phyloP scores from a whole-genome alignment of 2,888 invertebrate species.

The Abrostola tripartita region DNA sequence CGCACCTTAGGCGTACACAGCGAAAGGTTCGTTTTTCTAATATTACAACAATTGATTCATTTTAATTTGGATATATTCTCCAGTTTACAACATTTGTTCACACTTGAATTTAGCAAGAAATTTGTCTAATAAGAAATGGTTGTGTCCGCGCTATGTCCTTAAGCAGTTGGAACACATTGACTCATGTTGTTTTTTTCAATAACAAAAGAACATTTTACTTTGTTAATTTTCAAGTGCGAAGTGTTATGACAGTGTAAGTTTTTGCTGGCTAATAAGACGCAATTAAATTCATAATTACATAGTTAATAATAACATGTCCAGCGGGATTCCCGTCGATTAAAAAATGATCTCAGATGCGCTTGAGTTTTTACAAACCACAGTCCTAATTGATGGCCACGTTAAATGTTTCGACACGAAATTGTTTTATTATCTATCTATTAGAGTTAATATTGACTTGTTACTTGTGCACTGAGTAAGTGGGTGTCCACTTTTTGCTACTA shows the following conservation, averaged over 20 bases:
- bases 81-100: neutral
- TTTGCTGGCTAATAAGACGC: slow-evolving; percentile 27
- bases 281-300: slow-evolving; percentile 56
- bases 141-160: neutral
- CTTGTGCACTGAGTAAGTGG: slow-evolving; percentile 7
- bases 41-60: neutral
- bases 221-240: slow-evolving; percentile 7
- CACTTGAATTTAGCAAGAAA: too few relatives aligned
- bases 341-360: slow-evolving; percentile 61
- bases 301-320: slow-evolving; percentile 31
- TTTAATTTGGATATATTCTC: neutral
- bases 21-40: slow-evolving; percentile 40
- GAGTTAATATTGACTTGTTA: slow-evolving; percentile 23
- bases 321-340: slow-evolving; percentile 62
- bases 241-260: slow-evolving; percentile 17
- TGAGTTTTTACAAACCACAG: slow-evolving; percentile 46
- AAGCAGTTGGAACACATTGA: neutral
- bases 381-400: slow-evolving; percentile 37
- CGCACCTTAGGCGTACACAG: slow-evolving; percentile 22
- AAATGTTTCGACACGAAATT: slow-evolving; percentile 46
- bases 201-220: slow-evolving; percentile 11
- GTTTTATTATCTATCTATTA: slow-evolving; percentile 26
- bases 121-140: too few relatives aligned
- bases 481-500: slow-evolving; percentile 7
- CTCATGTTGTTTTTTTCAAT: slow-evolving; percentile 29